Evolutionary conservation across 2,888 invertebrate genomes (phyloP).

Genomic region (Parnassius apollo): DNA sequence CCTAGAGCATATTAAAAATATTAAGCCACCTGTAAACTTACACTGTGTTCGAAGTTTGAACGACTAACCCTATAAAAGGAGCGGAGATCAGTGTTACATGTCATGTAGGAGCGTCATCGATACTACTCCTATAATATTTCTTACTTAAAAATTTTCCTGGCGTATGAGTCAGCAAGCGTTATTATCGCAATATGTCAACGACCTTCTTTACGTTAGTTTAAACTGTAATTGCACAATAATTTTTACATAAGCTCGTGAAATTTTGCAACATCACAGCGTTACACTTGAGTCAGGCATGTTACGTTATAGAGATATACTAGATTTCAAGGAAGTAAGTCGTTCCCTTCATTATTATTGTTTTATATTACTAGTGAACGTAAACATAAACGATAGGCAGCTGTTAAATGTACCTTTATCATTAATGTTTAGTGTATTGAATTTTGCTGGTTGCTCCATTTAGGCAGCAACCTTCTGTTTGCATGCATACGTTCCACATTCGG

Average conservation of each 20-base stretch:
- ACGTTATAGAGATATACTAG: no score
- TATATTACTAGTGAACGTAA: no score
- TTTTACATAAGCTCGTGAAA: conserved; percentile 19
- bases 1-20: no score
- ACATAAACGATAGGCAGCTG: no score
- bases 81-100: conserved; percentile 10
- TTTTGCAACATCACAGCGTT: not conserved
- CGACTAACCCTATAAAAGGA: conserved; percentile 1
- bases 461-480: no score
- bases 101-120: conserved; percentile 20
- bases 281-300: no score
- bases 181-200: conserved; percentile 28
- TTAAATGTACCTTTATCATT: no score
- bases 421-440: no score
- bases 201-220: conserved; percentile 14
- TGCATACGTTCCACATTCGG: no score
- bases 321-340: no score
- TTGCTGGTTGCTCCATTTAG: no score
- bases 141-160: conserved; percentile 25
- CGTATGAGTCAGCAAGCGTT: conserved; percentile 22
- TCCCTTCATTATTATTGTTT: no score
- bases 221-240: conserved; percentile 26
- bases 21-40: conserved; percentile 10
- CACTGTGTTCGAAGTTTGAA: not conserved
- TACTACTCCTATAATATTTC: conserved; percentile 19